A percentile compares a stretch with the other conserved stretches of the same genome.
Evolutionary conservation across 2,797 vertebrate genomes (phyloP).

Genomic region (Nannoperca australis): DNA sequence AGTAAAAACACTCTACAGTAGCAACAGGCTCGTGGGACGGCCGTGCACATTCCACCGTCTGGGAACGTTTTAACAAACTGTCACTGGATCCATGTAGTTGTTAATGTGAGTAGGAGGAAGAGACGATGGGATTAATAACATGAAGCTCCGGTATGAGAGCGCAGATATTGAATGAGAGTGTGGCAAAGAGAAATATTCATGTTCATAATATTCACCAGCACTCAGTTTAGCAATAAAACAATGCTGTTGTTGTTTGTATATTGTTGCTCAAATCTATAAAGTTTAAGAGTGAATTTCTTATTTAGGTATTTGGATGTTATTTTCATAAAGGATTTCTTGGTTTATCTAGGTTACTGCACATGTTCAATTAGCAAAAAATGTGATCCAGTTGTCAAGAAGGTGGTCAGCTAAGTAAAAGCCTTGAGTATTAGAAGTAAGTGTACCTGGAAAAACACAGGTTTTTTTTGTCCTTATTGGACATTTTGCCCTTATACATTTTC

Average conservation of each 20-base stretch:
- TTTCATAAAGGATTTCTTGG: not conserved
- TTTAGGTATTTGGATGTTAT: not conserved
- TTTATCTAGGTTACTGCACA: not conserved
- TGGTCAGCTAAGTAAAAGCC: no score
- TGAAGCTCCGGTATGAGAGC: not conserved
- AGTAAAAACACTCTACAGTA: constrained; percentile 70
- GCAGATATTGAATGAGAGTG: not conserved
- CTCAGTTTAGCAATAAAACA: no score
- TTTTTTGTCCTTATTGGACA: no score
- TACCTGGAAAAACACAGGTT: no score
- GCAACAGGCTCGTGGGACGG: constrained; percentile 51
- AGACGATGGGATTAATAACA: not conserved
- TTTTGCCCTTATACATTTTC: not conserved
- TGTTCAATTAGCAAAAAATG: not conserved
- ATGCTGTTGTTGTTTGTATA: no score
- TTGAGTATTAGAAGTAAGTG: not conserved
- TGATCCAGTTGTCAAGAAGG: not conserved
- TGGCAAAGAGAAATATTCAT: not conserved
- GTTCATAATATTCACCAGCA: not conserved
- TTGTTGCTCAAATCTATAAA: not conserved
- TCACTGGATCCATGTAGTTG: constrained; percentile 32
- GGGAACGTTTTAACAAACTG: constrained; percentile 63
- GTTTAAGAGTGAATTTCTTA: not conserved
- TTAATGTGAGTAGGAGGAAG: constrained; percentile 18
- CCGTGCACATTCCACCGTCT: constrained; percentile 63